Percentiles rank a stretch among this genome's conserved stretches.
phyloP scores from a whole-genome alignment of 2,113 vertebrate species.

The Pleuronectes platessa region DNA sequence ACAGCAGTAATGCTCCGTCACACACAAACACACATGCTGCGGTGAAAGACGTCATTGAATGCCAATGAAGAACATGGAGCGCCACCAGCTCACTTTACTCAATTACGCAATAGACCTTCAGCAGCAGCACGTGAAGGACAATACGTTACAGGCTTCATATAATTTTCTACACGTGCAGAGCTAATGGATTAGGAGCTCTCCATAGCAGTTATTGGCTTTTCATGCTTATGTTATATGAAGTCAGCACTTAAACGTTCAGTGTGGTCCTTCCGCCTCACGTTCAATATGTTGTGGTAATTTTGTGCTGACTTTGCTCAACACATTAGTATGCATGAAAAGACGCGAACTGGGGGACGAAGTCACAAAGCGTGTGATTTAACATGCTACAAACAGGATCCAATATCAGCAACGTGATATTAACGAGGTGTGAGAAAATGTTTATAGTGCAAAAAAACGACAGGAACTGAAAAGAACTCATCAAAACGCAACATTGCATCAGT shows the following conservation, averaged over 20 bases:
- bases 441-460: background rate
- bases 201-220: conserved; percentile 46
- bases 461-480: background rate
- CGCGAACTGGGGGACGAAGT: conserved; percentile 7
- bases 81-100: conserved; percentile 42
- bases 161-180: conserved; percentile 15
- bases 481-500: conserved; percentile 1
- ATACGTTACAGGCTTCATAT: conserved; percentile 38
- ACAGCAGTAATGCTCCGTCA: conserved; percentile 61
- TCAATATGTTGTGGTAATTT: conserved; percentile 23
- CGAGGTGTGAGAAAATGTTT: conserved; percentile 4
- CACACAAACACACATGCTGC: conserved; percentile 44
- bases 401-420: conserved; percentile 20
- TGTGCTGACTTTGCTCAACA: conserved; percentile 22
- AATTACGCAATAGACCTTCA: conserved; percentile 70
- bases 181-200: conserved; percentile 49
- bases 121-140: conserved; percentile 68
- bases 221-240: conserved; percentile 35
- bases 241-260: conserved; percentile 37
- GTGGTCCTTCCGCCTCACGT: conserved; percentile 14
- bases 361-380: conserved; percentile 5
- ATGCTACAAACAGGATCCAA: conserved; percentile 25
- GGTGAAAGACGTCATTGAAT: conserved; percentile 37
- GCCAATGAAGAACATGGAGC: conserved; percentile 45
- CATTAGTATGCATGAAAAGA: conserved; percentile 13